Percentiles rank a stretch among this genome's conserved stretches.
Evolutionary conservation across 2,113 vertebrate genomes (phyloP).

Genomic region (Thalassoma bifasciatum): DNA sequence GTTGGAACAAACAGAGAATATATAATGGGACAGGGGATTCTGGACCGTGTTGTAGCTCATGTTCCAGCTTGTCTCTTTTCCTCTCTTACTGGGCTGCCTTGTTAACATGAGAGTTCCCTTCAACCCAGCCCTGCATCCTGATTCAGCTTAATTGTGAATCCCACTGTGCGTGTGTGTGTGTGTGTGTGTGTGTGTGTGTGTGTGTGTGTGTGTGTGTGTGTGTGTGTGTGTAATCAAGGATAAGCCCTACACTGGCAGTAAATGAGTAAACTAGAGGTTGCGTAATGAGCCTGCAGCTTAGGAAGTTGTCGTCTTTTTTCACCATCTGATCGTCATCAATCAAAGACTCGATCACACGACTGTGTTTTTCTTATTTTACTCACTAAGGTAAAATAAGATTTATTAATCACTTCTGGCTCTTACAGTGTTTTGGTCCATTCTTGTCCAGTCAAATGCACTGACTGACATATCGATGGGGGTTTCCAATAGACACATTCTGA

Average conservation of each 20-base stretch:
- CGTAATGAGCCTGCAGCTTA: constrained; percentile 44
- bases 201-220: constrained; percentile 19
- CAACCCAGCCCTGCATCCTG: too few species aligned
- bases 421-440: background rate
- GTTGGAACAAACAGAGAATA: too few species aligned
- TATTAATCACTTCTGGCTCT: background rate
- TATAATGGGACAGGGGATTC: too few species aligned
- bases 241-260: constrained; percentile 58
- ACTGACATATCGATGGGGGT: background rate
- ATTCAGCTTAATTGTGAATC: too few species aligned
- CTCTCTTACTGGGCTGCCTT: too few species aligned
- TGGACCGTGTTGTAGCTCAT: too few species aligned
- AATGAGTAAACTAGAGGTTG: constrained; percentile 51
- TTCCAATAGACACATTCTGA: background rate
- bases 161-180: constrained; percentile 15
- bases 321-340: constrained; percentile 29
- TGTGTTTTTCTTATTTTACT: background rate
- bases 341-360: constrained; percentile 14
- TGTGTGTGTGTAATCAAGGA: constrained; percentile 57
- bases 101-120: too few species aligned
- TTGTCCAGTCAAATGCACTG: background rate
- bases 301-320: constrained; percentile 34
- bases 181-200: constrained; percentile 41
- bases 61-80: too few species aligned
- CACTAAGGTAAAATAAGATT: background rate